phyloP scores from a whole-genome alignment of 2,888 invertebrate species.

The Drosophila anomelani region DNA sequence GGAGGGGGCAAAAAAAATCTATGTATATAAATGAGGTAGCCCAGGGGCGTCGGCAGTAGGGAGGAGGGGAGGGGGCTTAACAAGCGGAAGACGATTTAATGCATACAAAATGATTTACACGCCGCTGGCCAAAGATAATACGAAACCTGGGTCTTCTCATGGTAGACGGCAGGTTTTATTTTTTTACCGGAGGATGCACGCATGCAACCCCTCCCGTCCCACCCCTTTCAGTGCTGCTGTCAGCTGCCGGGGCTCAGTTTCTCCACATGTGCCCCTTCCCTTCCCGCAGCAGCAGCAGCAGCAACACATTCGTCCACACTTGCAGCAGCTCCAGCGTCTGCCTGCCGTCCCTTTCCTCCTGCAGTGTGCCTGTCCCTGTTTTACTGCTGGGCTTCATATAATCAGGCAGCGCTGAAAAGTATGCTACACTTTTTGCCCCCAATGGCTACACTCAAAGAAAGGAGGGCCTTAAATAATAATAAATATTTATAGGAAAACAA shows the following conservation, averaged over 20 bases:
- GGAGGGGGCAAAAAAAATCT: not conserved
- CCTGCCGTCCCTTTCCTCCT: not conserved
- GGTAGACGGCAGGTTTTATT: slow-evolving; percentile 4
- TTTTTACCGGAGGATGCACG: slow-evolving; percentile 26
- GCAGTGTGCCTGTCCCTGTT: slow-evolving; percentile 2
- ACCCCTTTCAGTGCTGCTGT: not conserved
- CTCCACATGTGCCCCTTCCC: slow-evolving; percentile 2
- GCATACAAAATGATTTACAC: slow-evolving; percentile 81
- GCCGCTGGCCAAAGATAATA: slow-evolving; percentile 76
- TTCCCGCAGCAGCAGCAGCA: not conserved
- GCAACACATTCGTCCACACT: slow-evolving; percentile 26
- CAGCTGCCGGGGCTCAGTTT: slow-evolving; percentile 38
- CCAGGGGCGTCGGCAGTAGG: slow-evolving; percentile 2
- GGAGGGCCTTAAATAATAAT: not conserved
- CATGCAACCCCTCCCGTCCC: not conserved
- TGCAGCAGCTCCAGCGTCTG: slow-evolving; percentile 9
- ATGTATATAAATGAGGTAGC: slow-evolving; percentile 28
- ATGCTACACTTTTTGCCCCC: slow-evolving; percentile 62
- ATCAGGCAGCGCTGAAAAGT: slow-evolving; percentile 77
- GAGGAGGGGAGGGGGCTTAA: not conserved
- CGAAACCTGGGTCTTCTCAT: slow-evolving; percentile 30
- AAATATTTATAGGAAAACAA: not conserved
- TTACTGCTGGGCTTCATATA: slow-evolving; percentile 57
- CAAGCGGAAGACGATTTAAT: slow-evolving; percentile 75
- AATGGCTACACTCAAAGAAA: slow-evolving; percentile 24